phyloP scores from a whole-genome alignment of 2,797 vertebrate species.

The Lateolabrax maculatus region DNA sequence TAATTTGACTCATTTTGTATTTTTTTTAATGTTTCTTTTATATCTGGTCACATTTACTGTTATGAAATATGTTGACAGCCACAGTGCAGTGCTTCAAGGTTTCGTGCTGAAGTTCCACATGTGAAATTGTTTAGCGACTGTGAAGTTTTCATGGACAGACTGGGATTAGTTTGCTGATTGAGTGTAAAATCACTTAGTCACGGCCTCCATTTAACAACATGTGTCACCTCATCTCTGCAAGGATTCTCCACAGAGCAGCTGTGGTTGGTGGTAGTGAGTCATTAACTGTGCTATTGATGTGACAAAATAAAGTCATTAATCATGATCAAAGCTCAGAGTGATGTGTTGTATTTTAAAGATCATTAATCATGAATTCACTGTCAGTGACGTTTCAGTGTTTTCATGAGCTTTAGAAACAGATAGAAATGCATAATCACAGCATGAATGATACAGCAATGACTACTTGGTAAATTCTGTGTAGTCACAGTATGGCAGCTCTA shows the following conservation, averaged over 20 bases:
- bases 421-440: background rate
- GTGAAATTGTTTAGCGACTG: constrained; percentile 31
- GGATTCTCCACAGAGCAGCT: constrained; percentile 56
- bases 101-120: constrained; percentile 50
- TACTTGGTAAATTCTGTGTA: background rate
- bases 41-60: constrained; percentile 53
- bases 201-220: constrained; percentile 40
- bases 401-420: background rate
- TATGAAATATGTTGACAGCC: constrained; percentile 35
- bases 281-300: constrained; percentile 76
- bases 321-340: constrained; percentile 32
- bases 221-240: constrained; percentile 55
- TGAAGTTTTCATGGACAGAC: constrained; percentile 39
- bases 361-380: background rate
- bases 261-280: constrained; percentile 55
- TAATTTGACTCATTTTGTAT: constrained; percentile 51
- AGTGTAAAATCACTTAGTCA: constrained; percentile 33
- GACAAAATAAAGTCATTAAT: constrained; percentile 79
- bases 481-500: background rate
- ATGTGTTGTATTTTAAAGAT: constrained; percentile 28
- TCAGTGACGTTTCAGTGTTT: background rate
- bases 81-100: constrained; percentile 40
- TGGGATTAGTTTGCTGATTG: constrained; percentile 46
- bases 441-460: background rate
- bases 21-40: constrained; percentile 33